phyloP scores from a whole-genome alignment of 2,888 invertebrate species.

The Epinotia demarniana region DNA sequence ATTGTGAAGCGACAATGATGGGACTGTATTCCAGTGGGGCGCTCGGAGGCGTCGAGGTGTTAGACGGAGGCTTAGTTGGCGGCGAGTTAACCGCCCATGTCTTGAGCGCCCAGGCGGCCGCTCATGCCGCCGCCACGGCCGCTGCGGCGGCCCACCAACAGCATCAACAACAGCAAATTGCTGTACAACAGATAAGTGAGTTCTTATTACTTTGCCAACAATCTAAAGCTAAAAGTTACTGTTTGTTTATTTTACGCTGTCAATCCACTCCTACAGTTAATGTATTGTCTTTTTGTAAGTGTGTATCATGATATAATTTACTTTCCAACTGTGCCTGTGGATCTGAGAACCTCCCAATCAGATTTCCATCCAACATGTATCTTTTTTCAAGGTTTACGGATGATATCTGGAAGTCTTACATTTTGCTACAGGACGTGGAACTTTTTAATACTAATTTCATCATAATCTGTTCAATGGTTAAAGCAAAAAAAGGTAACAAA shows the following conservation, averaged over 20 bases:
- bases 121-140: constrained; percentile 76
- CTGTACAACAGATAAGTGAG: constrained; percentile 78
- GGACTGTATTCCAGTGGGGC: constrained; percentile 85
- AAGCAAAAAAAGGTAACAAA: no score
- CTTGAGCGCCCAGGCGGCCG: constrained; percentile 79
- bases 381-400: no score
- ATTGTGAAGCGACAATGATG: constrained; percentile 70
- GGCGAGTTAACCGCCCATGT: constrained; percentile 77
- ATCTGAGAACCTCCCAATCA: no score
- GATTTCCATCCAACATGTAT: no score
- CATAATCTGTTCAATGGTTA: no score
- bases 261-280: background rate
- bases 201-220: constrained; percentile 45
- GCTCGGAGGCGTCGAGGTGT: constrained; percentile 80
- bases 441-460: no score
- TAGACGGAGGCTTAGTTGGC: constrained; percentile 75
- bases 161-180: constrained; percentile 72
- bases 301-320: no score
- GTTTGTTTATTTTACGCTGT: background rate
- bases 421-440: no score
- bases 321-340: no score
- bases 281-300: background rate
- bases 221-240: background rate
- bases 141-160: constrained; percentile 75
- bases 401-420: no score